These are phyloP conservation scores for Pasiphila rectangulata DNA, from an alignment of 2,888 invertebrate species.

Conservation along the genomic window DNA sequence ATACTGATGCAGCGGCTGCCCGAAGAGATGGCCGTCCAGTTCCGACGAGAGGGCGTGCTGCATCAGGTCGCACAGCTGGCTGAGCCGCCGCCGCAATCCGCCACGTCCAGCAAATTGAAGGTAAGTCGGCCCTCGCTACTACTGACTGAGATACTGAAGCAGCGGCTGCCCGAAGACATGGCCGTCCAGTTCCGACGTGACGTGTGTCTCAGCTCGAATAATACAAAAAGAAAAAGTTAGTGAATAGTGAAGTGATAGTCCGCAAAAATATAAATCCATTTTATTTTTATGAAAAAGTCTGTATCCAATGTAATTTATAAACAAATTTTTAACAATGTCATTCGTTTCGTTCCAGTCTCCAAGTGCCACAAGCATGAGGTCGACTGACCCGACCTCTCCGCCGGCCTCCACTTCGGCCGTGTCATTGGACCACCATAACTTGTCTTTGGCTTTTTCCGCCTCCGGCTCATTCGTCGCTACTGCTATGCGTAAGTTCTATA, in stretches of 20 bases:
- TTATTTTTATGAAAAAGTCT: no score
- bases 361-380: slow-evolving; percentile 65
- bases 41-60: slow-evolving; percentile 98
- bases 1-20: slow-evolving; percentile 98
- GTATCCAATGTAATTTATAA: no score
- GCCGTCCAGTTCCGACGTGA: slow-evolving; percentile 92
- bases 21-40: slow-evolving; percentile 96
- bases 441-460: slow-evolving; percentile 70
- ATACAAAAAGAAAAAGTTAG: no score
- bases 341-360: slow-evolving; percentile 53
- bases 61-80: slow-evolving; percentile 86
- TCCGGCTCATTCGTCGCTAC: slow-evolving; percentile 69
- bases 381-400: slow-evolving; percentile 65
- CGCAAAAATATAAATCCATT: no score
- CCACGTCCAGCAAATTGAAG: slow-evolving; percentile 75
- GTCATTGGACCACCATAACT: slow-evolving; percentile 74
- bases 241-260: no score
- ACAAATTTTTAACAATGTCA: no score
- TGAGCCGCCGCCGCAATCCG: slow-evolving; percentile 59
- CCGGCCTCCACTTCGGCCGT: slow-evolving; percentile 74
- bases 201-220: not conserved
- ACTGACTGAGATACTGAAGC: slow-evolving; percentile 98
- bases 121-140: slow-evolving; percentile 93
- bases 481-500: slow-evolving; percentile 53
- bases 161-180: slow-evolving; percentile 97